Conservation (phyloP, 2,888 invertebrate genomes). For the Ophioninae sp. region DNA sequence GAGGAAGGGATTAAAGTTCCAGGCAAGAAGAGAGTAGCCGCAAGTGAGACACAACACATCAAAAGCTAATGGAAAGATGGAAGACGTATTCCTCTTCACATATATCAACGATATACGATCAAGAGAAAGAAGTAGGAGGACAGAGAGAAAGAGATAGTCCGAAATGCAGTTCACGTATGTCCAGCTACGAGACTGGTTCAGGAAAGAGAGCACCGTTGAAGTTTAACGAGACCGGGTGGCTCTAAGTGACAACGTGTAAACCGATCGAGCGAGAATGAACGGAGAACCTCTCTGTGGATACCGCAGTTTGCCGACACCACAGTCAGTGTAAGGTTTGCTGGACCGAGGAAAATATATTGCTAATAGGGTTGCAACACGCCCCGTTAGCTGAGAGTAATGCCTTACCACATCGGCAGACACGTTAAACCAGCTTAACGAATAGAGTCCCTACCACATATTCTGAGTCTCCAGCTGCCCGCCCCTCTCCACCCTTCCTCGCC, state of each 20-base stretch:
- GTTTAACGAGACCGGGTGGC: slow-evolving; percentile 60
- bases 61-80: not conserved
- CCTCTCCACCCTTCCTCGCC: slow-evolving; percentile 7
- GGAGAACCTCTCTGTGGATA: slow-evolving; percentile 55
- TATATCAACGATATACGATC: not conserved
- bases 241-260: slow-evolving; percentile 72
- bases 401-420: slow-evolving; percentile 74
- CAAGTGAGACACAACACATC: not conserved
- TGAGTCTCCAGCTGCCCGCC: not conserved
- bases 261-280: slow-evolving; percentile 66
- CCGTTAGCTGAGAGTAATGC: slow-evolving; percentile 78
- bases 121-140: not conserved
- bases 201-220: slow-evolving; percentile 34
- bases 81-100: too few species aligned
- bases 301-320: slow-evolving; percentile 60
- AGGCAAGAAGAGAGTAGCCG: not conserved
- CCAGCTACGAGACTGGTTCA: slow-evolving; percentile 11
- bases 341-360: slow-evolving; percentile 77
- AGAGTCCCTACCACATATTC: slow-evolving; percentile 59
- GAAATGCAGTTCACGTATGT: not conserved
- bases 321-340: slow-evolving; percentile 68
- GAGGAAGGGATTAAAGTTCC: not conserved
- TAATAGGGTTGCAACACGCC: slow-evolving; percentile 77
- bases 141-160: slow-evolving; percentile 26
- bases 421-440: slow-evolving; percentile 76